Evolutionary conservation across 2,797 vertebrate genomes (phyloP).

Genomic region (Typhlichthys eigenmanni): DNA sequence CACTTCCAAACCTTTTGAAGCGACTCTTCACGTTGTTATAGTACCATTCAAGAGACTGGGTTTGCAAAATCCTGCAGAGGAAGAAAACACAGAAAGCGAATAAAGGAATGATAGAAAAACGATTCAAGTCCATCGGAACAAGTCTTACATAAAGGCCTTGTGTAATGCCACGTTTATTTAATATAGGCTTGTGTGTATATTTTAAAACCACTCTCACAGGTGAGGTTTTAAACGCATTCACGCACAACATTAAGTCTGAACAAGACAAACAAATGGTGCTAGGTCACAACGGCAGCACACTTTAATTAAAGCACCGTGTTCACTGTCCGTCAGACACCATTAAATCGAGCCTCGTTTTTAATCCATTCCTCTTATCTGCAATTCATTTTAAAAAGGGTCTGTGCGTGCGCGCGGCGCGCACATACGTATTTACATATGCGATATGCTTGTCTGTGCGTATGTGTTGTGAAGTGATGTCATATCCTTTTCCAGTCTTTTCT

Average conservation of each 20-base stretch:
- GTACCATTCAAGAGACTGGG: conserved; percentile 96
- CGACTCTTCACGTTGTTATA: conserved; percentile 96
- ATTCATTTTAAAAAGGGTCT: neutral
- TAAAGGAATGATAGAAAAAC: neutral
- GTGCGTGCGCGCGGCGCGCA: neutral
- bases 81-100: conserved; percentile 1
- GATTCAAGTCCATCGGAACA: neutral
- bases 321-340: conserved; percentile 7
- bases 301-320: conserved; percentile 19
- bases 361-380: conserved; percentile 6
- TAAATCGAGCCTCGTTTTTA: conserved; percentile 8
- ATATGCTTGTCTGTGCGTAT: conserved; percentile 16
- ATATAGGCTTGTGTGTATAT: neutral
- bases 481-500: conserved; percentile 30
- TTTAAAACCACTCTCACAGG: conserved; percentile 11
- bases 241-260: conserved; percentile 1
- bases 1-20: conserved; percentile 96
- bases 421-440: neutral
- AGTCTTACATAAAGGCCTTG: conserved; percentile 2
- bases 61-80: conserved; percentile 83
- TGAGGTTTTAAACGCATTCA: neutral
- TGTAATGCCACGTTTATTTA: conserved; percentile 17
- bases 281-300: neutral
- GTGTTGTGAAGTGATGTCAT: conserved; percentile 13
- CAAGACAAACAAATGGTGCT: neutral